These are phyloP conservation scores for Acrossocheilus fasciatus DNA, from an alignment of 2,797 vertebrate genomes.

Conservation along the genomic window DNA sequence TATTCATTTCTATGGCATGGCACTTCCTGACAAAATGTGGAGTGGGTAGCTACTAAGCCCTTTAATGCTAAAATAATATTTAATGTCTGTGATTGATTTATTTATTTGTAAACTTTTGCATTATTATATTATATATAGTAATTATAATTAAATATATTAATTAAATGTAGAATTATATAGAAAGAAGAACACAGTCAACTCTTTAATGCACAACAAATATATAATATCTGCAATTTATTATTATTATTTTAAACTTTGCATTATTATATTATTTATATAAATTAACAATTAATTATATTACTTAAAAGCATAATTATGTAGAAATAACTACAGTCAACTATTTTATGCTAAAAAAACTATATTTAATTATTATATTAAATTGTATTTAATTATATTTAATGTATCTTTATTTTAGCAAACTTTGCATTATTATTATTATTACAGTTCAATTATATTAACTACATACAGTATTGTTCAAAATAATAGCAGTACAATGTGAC, in stretches of 20 bases:
- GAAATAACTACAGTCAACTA: neutral
- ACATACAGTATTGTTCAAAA: too few relatives aligned
- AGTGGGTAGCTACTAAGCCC: neutral
- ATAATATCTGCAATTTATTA: neutral
- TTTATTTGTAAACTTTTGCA: neutral
- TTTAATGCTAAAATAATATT: neutral
- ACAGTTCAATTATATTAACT: neutral
- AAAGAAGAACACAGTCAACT: neutral
- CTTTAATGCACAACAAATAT: neutral
- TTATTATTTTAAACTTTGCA: neutral
- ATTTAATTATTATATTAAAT: neutral
- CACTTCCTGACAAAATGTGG: neutral
- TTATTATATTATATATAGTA: neutral
- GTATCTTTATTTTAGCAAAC: neutral
- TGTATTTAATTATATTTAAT: neutral
- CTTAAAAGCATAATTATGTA: neutral
- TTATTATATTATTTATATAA: neutral
- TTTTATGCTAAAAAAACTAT: neutral
- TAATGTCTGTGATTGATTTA: neutral
- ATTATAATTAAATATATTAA: neutral
- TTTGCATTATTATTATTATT: neutral
- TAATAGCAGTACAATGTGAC: too few relatives aligned
- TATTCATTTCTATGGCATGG: neutral
- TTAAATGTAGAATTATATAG: neutral
- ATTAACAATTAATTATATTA: neutral